Percentiles rank a stretch among this genome's conserved stretches.
Evolutionary conservation across 2,113 vertebrate species (phyloP).

Genomic region (Pithys albifrons): DNA sequence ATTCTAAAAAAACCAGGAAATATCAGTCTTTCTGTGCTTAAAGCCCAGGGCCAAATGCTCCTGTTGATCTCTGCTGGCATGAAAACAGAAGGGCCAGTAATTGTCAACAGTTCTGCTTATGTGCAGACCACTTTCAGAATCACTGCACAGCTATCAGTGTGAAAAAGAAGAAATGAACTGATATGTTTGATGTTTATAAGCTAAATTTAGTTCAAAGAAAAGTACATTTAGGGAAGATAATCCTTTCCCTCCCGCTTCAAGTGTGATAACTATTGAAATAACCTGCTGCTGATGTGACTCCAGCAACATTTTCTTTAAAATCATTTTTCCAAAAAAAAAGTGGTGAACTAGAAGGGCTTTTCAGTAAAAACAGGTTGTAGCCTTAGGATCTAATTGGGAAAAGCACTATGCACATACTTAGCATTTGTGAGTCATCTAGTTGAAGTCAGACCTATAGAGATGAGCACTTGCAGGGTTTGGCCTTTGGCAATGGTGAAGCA

Average conservation of each 20-base stretch:
- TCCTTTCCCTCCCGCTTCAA: background rate
- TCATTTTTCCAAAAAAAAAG: background rate
- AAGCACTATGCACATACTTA: background rate
- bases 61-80: background rate
- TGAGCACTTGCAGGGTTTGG: background rate
- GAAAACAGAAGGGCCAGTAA: background rate
- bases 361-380: background rate
- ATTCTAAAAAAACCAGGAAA: background rate
- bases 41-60: background rate
- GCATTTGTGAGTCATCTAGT: background rate
- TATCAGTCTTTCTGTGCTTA: background rate
- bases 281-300: background rate
- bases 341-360: background rate
- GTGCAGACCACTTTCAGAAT: background rate
- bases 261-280: background rate
- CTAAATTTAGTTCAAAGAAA: background rate
- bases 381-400: background rate
- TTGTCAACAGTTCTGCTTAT: background rate
- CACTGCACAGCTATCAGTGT: background rate
- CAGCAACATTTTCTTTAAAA: background rate
- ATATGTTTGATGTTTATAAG: background rate
- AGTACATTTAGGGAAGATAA: background rate
- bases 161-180: background rate
- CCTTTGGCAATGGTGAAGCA: background rate
- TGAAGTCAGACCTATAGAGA: background rate